Conservation (phyloP, 2,797 vertebrate genomes). For the Tokudaia tokunoshimensis region DNA sequence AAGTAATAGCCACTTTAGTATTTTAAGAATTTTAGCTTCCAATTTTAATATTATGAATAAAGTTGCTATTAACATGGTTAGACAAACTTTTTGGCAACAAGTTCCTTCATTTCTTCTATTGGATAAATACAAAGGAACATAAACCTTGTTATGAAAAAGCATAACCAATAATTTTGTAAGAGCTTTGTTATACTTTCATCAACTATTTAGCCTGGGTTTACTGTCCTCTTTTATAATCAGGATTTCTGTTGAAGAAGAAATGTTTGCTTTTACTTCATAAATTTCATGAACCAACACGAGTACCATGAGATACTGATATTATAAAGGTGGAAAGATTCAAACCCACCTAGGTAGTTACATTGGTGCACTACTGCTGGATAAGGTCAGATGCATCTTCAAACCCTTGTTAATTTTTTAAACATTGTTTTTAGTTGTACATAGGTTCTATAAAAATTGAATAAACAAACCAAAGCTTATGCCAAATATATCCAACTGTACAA, state of each 20-base stretch:
- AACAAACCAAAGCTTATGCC: not conserved
- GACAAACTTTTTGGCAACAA: not conserved
- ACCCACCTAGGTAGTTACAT: not conserved
- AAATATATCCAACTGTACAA: not conserved
- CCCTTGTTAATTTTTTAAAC: not conserved
- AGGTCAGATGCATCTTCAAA: not conserved
- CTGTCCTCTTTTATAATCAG: not conserved
- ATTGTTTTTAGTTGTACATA: not conserved
- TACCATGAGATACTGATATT: not conserved
- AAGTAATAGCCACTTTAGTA: not conserved
- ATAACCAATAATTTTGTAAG: not conserved
- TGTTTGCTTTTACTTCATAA: too few species aligned
- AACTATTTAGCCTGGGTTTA: not conserved
- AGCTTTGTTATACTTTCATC: not conserved
- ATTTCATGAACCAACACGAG: accelerated
- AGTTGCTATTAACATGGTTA: not conserved
- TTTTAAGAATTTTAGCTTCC: not conserved
- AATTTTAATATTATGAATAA: not conserved
- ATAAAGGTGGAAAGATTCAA: not conserved
- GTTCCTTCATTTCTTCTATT: not conserved
- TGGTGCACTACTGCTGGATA: not conserved
- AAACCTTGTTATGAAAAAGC: not conserved
- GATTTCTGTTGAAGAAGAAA: conserved; percentile 49
- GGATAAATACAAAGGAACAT: not conserved
- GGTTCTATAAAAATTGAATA: not conserved